Percentiles rank a stretch among this genome's conserved stretches.
These are phyloP conservation scores for Nomada ruficornis DNA, from an alignment of 2,888 invertebrate species.

Conservation along the genomic window DNA sequence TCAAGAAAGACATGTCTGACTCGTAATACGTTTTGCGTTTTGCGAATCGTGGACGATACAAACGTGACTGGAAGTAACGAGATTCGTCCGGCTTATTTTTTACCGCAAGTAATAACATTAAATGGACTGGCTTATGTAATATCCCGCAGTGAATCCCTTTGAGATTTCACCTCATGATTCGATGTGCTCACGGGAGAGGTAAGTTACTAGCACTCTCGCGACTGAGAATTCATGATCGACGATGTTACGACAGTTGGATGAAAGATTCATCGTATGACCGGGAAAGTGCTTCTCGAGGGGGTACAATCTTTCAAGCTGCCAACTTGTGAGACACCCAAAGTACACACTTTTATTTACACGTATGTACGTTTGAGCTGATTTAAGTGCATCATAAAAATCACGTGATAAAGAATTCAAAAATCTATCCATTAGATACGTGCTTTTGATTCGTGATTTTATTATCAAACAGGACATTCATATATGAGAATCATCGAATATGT, in stretches of 20 bases:
- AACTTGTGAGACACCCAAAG: slow-evolving; percentile 45
- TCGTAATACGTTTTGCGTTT: slow-evolving; percentile 3
- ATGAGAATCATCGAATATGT: too few relatives aligned
- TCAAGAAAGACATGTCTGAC: too few relatives aligned
- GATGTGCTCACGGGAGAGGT: slow-evolving; percentile 51
- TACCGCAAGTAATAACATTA: slow-evolving; percentile 65
- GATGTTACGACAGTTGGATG: slow-evolving; percentile 69
- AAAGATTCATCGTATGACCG: slow-evolving; percentile 76
- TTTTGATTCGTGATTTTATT: slow-evolving; percentile 46
- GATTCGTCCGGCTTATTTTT: slow-evolving; percentile 29
- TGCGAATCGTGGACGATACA: neutral
- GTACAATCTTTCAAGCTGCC: slow-evolving; percentile 56
- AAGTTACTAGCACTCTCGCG: slow-evolving; percentile 33
- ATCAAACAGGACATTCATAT: neutral
- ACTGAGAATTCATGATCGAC: slow-evolving; percentile 62
- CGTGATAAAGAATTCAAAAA: slow-evolving; percentile 58
- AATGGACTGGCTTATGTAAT: slow-evolving; percentile 74
- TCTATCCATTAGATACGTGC: slow-evolving; percentile 52
- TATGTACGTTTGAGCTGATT: slow-evolving; percentile 21
- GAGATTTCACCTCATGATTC: slow-evolving; percentile 64
- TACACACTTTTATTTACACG: slow-evolving; percentile 29
- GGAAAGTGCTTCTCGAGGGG: slow-evolving; percentile 56
- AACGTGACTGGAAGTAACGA: slow-evolving; percentile 19
- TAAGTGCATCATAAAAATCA: slow-evolving; percentile 60
- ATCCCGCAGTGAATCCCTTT: slow-evolving; percentile 62